These are phyloP conservation scores for Bergia puertoricense DNA, from an alignment of 92 coral and sea anemone species.

Conservation along the genomic window DNA sequence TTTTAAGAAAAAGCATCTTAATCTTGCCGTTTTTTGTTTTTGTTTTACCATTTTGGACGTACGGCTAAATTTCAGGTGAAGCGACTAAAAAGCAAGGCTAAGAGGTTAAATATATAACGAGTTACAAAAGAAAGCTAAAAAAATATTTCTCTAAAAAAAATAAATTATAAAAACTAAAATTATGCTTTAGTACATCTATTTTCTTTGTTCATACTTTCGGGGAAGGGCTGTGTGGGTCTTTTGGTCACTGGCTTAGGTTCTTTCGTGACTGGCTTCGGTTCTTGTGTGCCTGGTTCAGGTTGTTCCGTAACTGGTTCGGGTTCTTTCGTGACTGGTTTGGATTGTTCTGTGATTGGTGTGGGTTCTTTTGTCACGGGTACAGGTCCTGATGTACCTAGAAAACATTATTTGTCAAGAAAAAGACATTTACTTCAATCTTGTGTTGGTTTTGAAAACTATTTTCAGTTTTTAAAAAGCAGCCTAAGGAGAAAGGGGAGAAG, in stretches of 20 bases:
- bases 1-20: too few species aligned
- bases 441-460: too few species aligned
- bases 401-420: too few species aligned
- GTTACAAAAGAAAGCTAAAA: neutral
- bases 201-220: neutral
- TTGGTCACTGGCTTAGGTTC: neutral
- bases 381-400: neutral
- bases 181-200: neutral
- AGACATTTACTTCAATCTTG: neutral
- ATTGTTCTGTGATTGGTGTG: neutral
- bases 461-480: too few species aligned
- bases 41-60: too few species aligned
- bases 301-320: neutral
- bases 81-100: too few species aligned
- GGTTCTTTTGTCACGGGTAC: neutral
- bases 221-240: neutral
- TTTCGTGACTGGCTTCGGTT: neutral
- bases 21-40: too few species aligned
- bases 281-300: neutral
- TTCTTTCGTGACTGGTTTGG: neutral
- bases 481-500: too few species aligned
- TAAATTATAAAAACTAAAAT: neutral
- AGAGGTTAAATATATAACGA: neutral
- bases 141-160: neutral
- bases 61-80: too few species aligned